phyloP scores from a whole-genome alignment of 2,888 invertebrate species.

The Eutolmus rufibarbis region DNA sequence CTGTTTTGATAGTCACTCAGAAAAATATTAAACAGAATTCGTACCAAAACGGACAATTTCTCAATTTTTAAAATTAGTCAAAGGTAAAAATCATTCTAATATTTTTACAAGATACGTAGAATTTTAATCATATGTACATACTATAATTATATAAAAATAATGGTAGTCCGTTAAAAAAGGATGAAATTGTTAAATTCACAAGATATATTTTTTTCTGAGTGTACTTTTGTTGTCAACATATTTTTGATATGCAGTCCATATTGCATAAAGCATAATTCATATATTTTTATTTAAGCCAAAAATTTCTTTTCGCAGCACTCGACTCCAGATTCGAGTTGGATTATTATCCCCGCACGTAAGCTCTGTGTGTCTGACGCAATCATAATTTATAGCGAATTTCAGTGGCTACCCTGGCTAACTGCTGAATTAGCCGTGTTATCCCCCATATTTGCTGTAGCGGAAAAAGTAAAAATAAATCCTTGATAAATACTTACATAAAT shows the following conservation, averaged over 20 bases:
- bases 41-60: too few species aligned
- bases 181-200: too few species aligned
- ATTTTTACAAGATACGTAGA: too few species aligned
- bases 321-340: background rate
- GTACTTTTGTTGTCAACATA: background rate
- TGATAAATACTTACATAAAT: background rate
- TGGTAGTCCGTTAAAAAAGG: too few species aligned
- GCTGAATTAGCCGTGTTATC: background rate
- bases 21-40: too few species aligned
- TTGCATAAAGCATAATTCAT: background rate
- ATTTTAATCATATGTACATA: too few species aligned
- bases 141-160: too few species aligned
- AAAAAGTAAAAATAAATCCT: background rate
- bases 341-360: background rate
- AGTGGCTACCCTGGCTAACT: background rate
- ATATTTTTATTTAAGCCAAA: background rate
- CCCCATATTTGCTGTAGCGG: background rate
- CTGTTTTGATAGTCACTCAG: background rate
- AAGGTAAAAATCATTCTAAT: too few species aligned
- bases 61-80: too few species aligned
- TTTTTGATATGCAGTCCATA: background rate
- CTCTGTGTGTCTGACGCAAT: background rate
- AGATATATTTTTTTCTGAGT: background rate
- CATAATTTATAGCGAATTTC: background rate
- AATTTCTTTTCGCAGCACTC: background rate